Evolutionary conservation across 2,113 vertebrate species (phyloP), one percentile per base, ranked within the genome.

Genomic region (Mirza zaza): DNA sequence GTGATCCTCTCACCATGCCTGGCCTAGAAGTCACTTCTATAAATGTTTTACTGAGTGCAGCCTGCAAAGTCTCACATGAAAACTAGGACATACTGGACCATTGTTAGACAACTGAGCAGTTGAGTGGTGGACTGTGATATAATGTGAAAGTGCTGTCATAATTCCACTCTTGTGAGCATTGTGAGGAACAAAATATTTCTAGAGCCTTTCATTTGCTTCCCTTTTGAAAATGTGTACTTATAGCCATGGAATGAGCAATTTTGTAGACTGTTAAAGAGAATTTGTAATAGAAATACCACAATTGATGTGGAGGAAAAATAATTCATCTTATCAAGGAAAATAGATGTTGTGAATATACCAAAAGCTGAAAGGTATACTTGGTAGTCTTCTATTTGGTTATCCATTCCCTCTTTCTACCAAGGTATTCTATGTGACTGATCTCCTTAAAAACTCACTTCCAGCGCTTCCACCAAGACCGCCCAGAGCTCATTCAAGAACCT

Each of bases 31-130:
- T 97, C 95, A 3, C 71, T 96, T 97, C 61, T 85, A 39, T 68
- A 93, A 80, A 92, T 97, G 95, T 98, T 98, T 97, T 97, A 96
- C 97, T 48, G 92, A 98, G 97, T 77, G 75, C 63, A 97, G 52
- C 87, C 79, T 83, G 91, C 96, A 97, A 95, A 98, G 87, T 97
- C 96, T 97, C 93, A 95, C 91, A 67, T 95, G 96, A 94, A 97
- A 97, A 76, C 23, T 36, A 27, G 23, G 59, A 27, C 70, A 93
- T 96, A 87, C 94, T 97, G 97, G 97, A 94, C 96, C 94, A 50
- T 76, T 88, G 76, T 77, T 73, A 97, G 97, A 94, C 77, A 93
- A 80, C 97, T 83, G 57, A 98, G 97, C 97, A 89, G 87, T 32
- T 97, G 93, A 98, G 88, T 70, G 94, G 84, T 86, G 95, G 52